A percentile compares a stretch with the other conserved stretches of the same genome.
Conservation (phyloP, 2,888 invertebrate genomes). For the Drosophila paranaensis region DNA sequence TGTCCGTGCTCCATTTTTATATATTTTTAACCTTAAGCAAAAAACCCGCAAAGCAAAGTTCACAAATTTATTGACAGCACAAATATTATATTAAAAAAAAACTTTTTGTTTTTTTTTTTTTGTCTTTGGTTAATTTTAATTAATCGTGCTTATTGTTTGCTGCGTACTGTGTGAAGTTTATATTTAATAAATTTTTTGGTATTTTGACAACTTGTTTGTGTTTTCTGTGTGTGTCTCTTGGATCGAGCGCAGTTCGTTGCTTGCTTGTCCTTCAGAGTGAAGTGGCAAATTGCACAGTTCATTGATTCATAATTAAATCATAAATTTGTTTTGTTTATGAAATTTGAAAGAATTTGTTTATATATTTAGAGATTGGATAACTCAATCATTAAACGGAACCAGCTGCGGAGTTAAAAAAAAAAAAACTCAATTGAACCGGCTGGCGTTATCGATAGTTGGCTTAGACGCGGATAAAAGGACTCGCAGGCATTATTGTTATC, state of each 20-base stretch:
- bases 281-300: slow-evolving; percentile 58
- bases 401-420: neutral
- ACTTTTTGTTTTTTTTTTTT: slow-evolving; percentile 11
- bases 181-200: slow-evolving; percentile 26
- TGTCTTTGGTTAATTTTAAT: slow-evolving; percentile 66
- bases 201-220: slow-evolving; percentile 58
- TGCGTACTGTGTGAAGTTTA: slow-evolving; percentile 37
- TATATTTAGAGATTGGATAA: slow-evolving; percentile 20
- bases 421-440: neutral
- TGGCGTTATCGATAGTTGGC: slow-evolving; percentile 8
- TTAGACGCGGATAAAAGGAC: neutral
- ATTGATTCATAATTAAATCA: slow-evolving; percentile 72
- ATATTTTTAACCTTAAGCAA: slow-evolving; percentile 42
- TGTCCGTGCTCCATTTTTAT: slow-evolving; percentile 15
- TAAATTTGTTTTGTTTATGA: slow-evolving; percentile 48
- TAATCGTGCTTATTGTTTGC: slow-evolving; percentile 66
- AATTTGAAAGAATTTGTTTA: slow-evolving; percentile 30
- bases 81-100: slow-evolving; percentile 54
- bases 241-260: slow-evolving; percentile 37
- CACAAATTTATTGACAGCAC: slow-evolving; percentile 72
- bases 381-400: slow-evolving; percentile 2
- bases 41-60: slow-evolving; percentile 70
- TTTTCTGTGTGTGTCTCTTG: neutral
- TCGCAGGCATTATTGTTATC: neutral
- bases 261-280: slow-evolving; percentile 66